These are phyloP conservation scores for Salvelinus alpinus DNA, from an alignment of 2,113 vertebrate genomes.

Conservation along the genomic window DNA sequence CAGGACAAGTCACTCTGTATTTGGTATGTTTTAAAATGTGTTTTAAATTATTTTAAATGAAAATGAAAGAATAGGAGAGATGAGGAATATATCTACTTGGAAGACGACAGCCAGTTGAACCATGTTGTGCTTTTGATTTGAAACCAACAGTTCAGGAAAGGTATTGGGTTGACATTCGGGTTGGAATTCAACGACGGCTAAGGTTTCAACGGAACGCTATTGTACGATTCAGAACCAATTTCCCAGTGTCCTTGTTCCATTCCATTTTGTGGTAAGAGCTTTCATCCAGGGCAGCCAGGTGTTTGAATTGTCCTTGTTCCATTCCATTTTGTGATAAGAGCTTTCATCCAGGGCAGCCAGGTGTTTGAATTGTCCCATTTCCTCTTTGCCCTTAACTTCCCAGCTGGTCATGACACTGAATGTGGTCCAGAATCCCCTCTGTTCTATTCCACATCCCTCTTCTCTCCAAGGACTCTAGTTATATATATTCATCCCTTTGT, in stretches of 20 bases:
- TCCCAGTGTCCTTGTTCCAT: conserved; percentile 2
- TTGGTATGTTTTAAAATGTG: conserved; percentile 35
- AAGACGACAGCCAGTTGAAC: conserved; percentile 58
- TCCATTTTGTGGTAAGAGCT: neutral
- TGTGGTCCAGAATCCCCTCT: neutral
- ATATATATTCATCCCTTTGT: neutral
- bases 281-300: neutral
- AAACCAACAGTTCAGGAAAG: conserved; percentile 20
- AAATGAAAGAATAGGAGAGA: conserved; percentile 35
- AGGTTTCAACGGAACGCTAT: neutral
- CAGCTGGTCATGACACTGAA: neutral
- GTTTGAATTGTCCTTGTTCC: too few species aligned
- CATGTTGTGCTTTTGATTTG: conserved; percentile 66
- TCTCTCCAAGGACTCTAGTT: neutral
- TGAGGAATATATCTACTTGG: conserved; percentile 46
- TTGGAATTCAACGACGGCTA: neutral
- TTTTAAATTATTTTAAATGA: conserved; percentile 23
- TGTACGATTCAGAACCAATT: neutral
- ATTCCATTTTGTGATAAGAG: too few species aligned
- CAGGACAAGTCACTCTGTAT: neutral
- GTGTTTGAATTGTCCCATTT: too few species aligned
- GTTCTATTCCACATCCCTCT: neutral
- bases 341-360: too few species aligned
- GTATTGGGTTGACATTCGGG: neutral
- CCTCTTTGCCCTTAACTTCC: neutral